These are phyloP conservation scores for Drosophila anomelani DNA, from an alignment of 2,888 invertebrate genomes.

Conservation along the genomic window DNA sequence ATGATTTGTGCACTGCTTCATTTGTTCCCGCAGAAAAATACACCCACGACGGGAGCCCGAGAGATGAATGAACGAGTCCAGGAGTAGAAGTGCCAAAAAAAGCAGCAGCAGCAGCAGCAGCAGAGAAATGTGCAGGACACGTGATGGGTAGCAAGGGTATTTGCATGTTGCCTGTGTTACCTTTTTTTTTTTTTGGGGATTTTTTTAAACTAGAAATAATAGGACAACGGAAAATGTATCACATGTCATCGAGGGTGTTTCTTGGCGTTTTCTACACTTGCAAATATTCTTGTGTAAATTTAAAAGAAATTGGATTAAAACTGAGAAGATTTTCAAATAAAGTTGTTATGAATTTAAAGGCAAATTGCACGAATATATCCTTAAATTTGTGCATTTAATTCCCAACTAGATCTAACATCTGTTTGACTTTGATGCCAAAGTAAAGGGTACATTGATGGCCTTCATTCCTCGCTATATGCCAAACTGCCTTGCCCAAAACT, in stretches of 20 bases:
- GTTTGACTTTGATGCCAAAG: background rate
- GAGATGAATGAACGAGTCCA: conserved; percentile 10
- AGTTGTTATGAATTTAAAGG: too few species aligned
- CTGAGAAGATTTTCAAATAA: too few species aligned
- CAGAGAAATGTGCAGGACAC: conserved; percentile 1
- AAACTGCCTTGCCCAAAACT: conserved; percentile 14
- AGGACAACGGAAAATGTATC: background rate
- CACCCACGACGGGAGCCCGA: background rate
- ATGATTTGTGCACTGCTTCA: conserved; percentile 61
- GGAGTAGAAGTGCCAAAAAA: conserved; percentile 7
- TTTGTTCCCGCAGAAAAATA: conserved; percentile 39
- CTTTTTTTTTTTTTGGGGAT: background rate
- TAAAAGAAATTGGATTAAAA: too few species aligned
- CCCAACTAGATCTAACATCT: too few species aligned
- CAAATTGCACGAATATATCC: too few species aligned
- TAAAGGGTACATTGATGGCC: background rate
- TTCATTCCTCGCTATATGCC: background rate
- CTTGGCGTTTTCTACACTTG: background rate
- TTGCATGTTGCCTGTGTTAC: too few species aligned
- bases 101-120: background rate
- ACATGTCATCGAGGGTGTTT: background rate
- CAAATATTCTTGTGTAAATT: too few species aligned
- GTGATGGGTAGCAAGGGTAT: conserved; percentile 13
- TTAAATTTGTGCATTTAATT: too few species aligned
- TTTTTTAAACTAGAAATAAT: background rate